phyloP scores from a whole-genome alignment of 2,113 vertebrate genomes.

The Ancistrus triradiatus region DNA sequence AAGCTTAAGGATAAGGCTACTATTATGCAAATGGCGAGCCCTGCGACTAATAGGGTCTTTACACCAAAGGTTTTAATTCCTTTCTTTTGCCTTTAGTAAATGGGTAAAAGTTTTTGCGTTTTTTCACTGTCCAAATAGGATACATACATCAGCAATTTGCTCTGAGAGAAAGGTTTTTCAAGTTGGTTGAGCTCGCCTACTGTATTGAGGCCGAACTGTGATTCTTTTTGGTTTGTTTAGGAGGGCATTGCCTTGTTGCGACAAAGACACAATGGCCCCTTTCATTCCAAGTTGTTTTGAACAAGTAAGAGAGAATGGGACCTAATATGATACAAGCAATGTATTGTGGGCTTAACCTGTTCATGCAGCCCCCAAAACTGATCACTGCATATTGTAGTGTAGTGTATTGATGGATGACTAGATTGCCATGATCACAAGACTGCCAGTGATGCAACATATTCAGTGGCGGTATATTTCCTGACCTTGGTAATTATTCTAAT shows the following conservation, averaged over 20 bases:
- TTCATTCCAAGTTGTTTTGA: slow-evolving; percentile 38
- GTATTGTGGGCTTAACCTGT: slow-evolving; percentile 7
- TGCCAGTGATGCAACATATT: too few relatives aligned
- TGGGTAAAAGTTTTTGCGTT: slow-evolving; percentile 70
- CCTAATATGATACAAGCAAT: slow-evolving; percentile 40
- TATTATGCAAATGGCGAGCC: slow-evolving; percentile 76
- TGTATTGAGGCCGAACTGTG: slow-evolving; percentile 26
- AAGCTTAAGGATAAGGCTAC: slow-evolving; percentile 73
- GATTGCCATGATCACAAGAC: too few relatives aligned
- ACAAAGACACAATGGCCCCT: slow-evolving; percentile 29
- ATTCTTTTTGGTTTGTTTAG: slow-evolving; percentile 40
- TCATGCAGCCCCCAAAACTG: background rate
- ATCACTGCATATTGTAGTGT: background rate
- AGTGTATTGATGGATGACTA: background rate
- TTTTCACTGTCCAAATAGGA: slow-evolving; percentile 70
- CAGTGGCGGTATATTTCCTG: too few relatives aligned
- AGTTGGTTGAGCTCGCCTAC: slow-evolving; percentile 52
- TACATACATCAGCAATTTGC: slow-evolving; percentile 72
- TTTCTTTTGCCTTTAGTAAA: slow-evolving; percentile 64
- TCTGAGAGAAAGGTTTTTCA: slow-evolving; percentile 54
- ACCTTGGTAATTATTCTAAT: too few relatives aligned
- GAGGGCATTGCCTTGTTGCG: slow-evolving; percentile 21
- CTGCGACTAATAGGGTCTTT: slow-evolving; percentile 77
- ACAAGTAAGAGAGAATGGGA: slow-evolving; percentile 28
- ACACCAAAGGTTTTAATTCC: slow-evolving; percentile 74